Evolutionary conservation across 1,140 invertebrate species (phyloP).

Genomic region (Drosophila nigromelanica): DNA sequence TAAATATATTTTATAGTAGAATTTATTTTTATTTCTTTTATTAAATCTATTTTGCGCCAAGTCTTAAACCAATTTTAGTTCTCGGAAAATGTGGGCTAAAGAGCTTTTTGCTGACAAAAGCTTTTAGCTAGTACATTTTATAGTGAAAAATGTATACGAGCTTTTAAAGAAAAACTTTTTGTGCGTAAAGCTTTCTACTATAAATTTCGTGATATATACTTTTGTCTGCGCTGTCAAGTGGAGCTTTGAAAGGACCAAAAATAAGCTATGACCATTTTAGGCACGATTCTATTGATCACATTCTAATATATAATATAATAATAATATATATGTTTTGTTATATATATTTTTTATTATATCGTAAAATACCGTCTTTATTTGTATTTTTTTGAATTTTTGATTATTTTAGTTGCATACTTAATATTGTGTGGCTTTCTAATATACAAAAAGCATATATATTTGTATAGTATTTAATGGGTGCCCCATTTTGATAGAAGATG

Average conservation of each 20-base stretch:
- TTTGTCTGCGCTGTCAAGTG: not conserved
- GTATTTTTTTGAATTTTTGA: too few species aligned
- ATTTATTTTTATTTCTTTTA: too few species aligned
- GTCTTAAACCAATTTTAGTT: not conserved
- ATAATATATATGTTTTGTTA: not conserved
- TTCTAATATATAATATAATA: too few species aligned
- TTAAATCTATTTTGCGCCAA: not conserved
- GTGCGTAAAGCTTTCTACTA: not conserved
- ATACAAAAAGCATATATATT: too few species aligned
- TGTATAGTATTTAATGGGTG: too few species aligned
- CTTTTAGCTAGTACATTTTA: not conserved
- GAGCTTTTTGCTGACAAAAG: not conserved
- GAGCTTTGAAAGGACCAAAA: not conserved
- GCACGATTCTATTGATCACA: not conserved
- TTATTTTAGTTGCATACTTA: too few species aligned
- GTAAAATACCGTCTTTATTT: too few species aligned
- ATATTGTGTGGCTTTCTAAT: too few species aligned
- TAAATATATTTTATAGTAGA: not conserved
- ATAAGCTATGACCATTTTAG: not conserved
- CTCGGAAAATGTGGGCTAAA: not conserved
- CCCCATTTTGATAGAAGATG: too few species aligned
- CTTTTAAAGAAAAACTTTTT: not conserved
- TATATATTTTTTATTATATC: not conserved
- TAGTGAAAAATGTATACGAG: not conserved
- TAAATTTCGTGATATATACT: too few species aligned